A percentile compares a stretch with the other conserved stretches of the same genome.
Evolutionary conservation across 2,797 vertebrate genomes (phyloP).

Genomic region (Centropyge bicolor): DNA sequence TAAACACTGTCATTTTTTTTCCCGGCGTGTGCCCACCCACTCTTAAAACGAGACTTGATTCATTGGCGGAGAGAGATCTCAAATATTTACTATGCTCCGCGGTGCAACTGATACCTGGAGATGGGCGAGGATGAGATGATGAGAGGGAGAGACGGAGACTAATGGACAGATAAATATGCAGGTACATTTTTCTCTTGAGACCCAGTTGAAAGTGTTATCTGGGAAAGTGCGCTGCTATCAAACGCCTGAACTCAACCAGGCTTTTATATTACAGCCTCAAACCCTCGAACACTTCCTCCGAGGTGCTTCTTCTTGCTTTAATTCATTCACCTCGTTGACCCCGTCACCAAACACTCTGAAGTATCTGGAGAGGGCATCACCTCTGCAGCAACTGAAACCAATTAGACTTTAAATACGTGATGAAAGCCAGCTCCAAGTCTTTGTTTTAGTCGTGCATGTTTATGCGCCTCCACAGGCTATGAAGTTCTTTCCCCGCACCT

Average conservation of each 20-base stretch:
- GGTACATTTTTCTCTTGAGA: conserved; percentile 52
- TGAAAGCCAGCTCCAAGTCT: conserved; percentile 29
- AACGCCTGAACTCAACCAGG: conserved; percentile 41
- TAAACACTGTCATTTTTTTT: conserved; percentile 49
- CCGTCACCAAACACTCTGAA: conserved; percentile 29
- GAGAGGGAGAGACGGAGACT: conserved; percentile 54
- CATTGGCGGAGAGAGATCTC: conserved; percentile 37
- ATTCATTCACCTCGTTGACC: conserved; percentile 49
- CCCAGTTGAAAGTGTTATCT: conserved; percentile 42
- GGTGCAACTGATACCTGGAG: conserved; percentile 54
- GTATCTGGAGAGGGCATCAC: conserved; percentile 25
- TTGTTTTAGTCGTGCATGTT: conserved; percentile 29
- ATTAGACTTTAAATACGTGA: conserved; percentile 55
- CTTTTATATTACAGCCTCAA: conserved; percentile 44
- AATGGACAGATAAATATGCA: conserved; percentile 71
- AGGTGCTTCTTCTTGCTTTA: conserved; percentile 33
- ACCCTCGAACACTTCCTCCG: conserved; percentile 34
- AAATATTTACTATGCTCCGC: conserved; percentile 60
- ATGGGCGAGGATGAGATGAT: conserved; percentile 46
- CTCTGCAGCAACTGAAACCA: conserved; percentile 41
- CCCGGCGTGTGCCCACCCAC: conserved; percentile 37
- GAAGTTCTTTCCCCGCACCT: conserved; percentile 49
- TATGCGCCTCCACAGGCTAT: conserved; percentile 27
- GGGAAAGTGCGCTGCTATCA: conserved; percentile 34
- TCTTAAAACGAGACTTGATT: conserved; percentile 53